Evolutionary conservation across 2,113 vertebrate species (phyloP).

Genomic region (Manacus vitellinus): DNA sequence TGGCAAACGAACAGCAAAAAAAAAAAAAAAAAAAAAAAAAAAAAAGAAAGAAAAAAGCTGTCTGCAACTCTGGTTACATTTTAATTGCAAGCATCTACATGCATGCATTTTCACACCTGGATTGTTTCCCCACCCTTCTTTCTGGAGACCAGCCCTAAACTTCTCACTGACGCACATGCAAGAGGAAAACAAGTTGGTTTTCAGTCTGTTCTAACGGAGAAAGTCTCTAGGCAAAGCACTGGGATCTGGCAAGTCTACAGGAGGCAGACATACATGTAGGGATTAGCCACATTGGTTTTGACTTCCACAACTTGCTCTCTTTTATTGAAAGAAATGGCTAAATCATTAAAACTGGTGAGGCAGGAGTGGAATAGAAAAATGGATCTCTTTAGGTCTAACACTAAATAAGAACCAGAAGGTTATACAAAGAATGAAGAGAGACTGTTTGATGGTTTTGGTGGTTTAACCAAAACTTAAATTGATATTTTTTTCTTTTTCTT

Average conservation of each 20-base stretch:
- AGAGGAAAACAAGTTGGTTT: conserved; percentile 33
- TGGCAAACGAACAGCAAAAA: background rate
- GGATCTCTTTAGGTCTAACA: background rate
- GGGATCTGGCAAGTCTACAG: conserved; percentile 17
- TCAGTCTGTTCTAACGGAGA: background rate
- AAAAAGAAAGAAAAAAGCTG: background rate
- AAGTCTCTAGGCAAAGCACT: conserved; percentile 29
- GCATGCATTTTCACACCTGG: conserved; percentile 61
- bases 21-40: background rate
- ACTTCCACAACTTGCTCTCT: background rate
- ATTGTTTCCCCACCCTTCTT: conserved; percentile 46
- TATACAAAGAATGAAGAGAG: background rate
- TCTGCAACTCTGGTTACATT: background rate
- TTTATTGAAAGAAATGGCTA: background rate
- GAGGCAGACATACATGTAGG: background rate
- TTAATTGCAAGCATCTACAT: conserved; percentile 54
- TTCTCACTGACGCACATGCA: conserved; percentile 15
- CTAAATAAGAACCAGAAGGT: background rate
- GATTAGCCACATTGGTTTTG: conserved; percentile 5
- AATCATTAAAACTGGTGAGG: background rate
- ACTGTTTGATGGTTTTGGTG: background rate
- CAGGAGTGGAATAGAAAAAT: background rate
- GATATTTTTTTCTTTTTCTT: background rate
- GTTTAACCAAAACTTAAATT: background rate
- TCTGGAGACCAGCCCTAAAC: conserved; percentile 29